These are phyloP conservation scores for Idaea dimidiata DNA, from an alignment of 2,888 invertebrate genomes.

Conservation along the genomic window DNA sequence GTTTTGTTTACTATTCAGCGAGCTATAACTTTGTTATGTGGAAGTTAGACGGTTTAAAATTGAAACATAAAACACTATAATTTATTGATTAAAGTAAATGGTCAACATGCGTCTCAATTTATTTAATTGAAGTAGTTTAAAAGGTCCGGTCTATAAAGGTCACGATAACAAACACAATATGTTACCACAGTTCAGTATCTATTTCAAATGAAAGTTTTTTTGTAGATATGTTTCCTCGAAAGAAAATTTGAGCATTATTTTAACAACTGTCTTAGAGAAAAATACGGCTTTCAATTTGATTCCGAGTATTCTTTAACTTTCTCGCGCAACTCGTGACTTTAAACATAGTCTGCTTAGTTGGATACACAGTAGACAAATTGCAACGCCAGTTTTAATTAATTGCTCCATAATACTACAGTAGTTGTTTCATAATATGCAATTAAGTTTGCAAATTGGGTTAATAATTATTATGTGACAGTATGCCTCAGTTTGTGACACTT, in stretches of 20 bases:
- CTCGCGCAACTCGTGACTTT: slow-evolving; percentile 23
- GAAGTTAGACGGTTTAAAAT: neutral
- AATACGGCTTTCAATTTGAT: too few species aligned
- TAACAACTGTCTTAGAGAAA: too few species aligned
- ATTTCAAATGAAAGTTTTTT: neutral
- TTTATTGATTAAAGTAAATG: slow-evolving; percentile 49
- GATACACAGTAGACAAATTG: slow-evolving; percentile 30
- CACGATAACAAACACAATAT: slow-evolving; percentile 22
- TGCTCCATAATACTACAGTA: slow-evolving; percentile 18
- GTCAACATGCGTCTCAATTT: slow-evolving; percentile 47
- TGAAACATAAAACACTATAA: slow-evolving; percentile 33
- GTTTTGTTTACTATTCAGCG: neutral
- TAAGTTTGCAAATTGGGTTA: too few species aligned
- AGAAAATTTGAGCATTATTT: too few species aligned
- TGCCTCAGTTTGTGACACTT: too few species aligned
- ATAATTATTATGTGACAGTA: too few species aligned
- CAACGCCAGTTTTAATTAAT: slow-evolving; percentile 31
- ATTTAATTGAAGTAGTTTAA: slow-evolving; percentile 28
- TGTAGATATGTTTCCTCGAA: too few species aligned
- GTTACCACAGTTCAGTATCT: neutral
- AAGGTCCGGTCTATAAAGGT: slow-evolving; percentile 20
- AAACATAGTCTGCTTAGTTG: slow-evolving; percentile 20
- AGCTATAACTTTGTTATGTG: neutral
- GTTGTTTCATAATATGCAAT: slow-evolving; percentile 7
- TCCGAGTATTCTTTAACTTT: neutral